These are phyloP conservation scores for Rhinogobius similis DNA, from an alignment of 2,113 vertebrate species.

Conservation along the genomic window DNA sequence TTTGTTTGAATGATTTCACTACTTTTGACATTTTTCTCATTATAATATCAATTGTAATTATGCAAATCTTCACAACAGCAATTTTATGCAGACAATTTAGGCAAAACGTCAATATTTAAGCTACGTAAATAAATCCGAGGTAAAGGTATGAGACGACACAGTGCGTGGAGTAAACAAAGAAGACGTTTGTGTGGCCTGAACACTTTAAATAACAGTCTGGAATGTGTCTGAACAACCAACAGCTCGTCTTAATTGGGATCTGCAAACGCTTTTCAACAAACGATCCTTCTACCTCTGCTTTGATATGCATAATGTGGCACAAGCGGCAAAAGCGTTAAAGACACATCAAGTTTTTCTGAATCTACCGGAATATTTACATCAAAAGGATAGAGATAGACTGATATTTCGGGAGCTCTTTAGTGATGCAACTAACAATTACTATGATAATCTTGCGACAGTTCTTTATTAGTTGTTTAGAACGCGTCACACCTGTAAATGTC, in stretches of 20 bases:
- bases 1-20: not conserved
- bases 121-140: conserved; percentile 7
- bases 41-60: too few relatives aligned
- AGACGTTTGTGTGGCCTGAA: not conserved
- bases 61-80: not conserved
- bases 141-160: conserved; percentile 4
- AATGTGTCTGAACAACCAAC: conserved; percentile 30
- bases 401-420: not conserved
- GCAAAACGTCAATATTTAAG: not conserved
- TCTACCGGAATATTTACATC: not conserved
- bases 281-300: too few relatives aligned
- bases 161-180: not conserved
- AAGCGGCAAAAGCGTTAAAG: not conserved
- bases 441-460: too few relatives aligned
- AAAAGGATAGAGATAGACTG: too few relatives aligned
- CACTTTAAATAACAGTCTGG: conserved; percentile 19
- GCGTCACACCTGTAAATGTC: too few relatives aligned
- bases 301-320: not conserved
- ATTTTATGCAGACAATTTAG: not conserved
- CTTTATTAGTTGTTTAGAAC: too few relatives aligned
- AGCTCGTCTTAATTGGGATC: not conserved
- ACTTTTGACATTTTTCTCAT: too few relatives aligned
- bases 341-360: conserved; percentile 8
- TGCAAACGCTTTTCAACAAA: too few relatives aligned
- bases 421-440: too few relatives aligned